Evolutionary conservation across 2,113 vertebrate species (phyloP).

Genomic region (Psilopsiagon aurifrons): DNA sequence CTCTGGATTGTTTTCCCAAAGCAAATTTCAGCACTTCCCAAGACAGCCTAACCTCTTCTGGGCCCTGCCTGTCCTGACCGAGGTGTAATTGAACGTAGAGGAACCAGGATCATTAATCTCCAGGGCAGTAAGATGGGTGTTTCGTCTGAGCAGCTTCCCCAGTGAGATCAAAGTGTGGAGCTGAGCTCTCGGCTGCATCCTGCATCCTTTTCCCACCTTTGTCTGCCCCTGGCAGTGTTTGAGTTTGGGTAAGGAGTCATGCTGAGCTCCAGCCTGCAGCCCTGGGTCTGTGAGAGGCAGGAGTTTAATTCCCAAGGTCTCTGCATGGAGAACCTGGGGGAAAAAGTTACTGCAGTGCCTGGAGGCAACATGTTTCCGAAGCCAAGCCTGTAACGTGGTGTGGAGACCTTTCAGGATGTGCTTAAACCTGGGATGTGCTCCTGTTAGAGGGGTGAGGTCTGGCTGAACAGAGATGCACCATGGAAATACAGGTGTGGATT

Average conservation of each 20-base stretch:
- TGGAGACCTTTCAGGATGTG: fast-evolving
- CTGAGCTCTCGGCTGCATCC: neutral
- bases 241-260: neutral
- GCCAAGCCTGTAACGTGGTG: fast-evolving
- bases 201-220: neutral
- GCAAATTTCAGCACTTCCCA: neutral
- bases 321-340: neutral
- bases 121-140: neutral
- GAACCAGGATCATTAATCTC: neutral
- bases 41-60: neutral
- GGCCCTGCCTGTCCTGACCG: neutral
- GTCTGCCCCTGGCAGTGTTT: neutral
- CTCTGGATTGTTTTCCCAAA: neutral
- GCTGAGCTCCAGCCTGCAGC: neutral
- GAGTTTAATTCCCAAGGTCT: neutral
- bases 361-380: neutral
- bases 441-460: neutral
- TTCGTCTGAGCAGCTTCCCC: neutral
- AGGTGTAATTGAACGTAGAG: neutral
- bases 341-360: neutral
- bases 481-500: fast-evolving
- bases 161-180: neutral
- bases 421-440: neutral
- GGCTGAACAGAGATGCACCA: neutral
- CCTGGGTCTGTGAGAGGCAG: neutral